These are phyloP conservation scores for Parazoanthus atlanticus DNA, from an alignment of 92 coral and sea anemone species.

Conservation along the genomic window DNA sequence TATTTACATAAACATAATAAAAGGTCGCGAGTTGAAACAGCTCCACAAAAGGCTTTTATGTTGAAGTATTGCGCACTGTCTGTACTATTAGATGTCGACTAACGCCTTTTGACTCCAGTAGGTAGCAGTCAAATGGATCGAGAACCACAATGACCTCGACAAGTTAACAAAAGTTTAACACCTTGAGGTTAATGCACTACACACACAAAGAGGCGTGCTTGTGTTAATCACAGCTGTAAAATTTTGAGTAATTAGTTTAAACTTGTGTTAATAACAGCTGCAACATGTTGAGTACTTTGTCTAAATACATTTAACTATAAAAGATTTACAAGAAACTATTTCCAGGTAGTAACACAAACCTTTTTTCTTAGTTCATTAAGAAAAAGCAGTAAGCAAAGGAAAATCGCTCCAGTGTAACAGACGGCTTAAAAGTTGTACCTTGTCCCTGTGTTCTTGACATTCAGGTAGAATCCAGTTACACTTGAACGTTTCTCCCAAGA, in stretches of 20 bases:
- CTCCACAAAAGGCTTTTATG: background rate
- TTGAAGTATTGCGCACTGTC: background rate
- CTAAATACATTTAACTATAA: no score
- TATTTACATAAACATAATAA: background rate
- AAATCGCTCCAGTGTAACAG: background rate
- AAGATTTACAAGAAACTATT: no score
- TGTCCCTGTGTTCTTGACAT: slow-evolving; percentile 75
- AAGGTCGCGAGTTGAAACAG: background rate
- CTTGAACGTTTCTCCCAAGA: slow-evolving; percentile 89
- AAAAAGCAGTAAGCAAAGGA: background rate
- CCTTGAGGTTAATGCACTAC: no score
- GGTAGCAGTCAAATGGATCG: background rate
- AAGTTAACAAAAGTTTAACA: no score
- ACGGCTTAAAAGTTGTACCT: slow-evolving; percentile 49
- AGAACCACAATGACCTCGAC: background rate
- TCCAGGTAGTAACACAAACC: no score
- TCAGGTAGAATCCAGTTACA: slow-evolving; percentile 93
- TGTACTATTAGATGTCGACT: background rate
- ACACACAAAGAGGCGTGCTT: no score
- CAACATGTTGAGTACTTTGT: no score
- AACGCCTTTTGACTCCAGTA: background rate
- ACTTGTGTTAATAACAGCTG: no score
- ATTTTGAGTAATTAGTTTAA: no score
- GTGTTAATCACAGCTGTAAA: no score
- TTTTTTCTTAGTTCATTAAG: background rate